Evolutionary conservation across 2,797 vertebrate genomes (phyloP), one percentile per base, ranked within the genome.

Genomic region (Acanthiza pusilla): DNA sequence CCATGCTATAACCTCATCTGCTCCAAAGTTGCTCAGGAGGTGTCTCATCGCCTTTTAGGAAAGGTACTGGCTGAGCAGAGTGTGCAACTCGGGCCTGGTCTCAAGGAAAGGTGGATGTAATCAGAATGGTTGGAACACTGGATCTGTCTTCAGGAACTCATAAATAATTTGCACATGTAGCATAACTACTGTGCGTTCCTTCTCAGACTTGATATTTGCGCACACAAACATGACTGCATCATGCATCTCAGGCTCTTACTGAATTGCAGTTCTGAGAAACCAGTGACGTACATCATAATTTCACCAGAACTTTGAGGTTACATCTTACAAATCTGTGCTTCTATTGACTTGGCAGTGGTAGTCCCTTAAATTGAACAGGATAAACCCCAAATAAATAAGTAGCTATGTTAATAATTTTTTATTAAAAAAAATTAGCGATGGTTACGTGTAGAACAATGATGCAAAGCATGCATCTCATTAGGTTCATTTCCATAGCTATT

Each of bases 1-100:
- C 97, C 95, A 96, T 70, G 48, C 76, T 63, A 42, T 97, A 96
- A 95, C 95, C 96, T 96, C 75, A 61, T 89, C 93, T 93, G 79
- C 93, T 92, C 94, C 90, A 60, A 4, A 83, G 68, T 63, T 29
- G 42, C 89, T 82, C 90, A 26, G 88, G 94, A 96, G 91, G 88
- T 63, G 87, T 91, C 3, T 21, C 76, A 83, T 96, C 82, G 73
- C 80, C 71, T 81, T 85, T 72, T 48, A 74, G 55, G 79, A 70
- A 42, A 73, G 68, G 62, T 53, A 25, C 21, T 1, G 30, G 8
- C 54, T 25, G 70, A 88, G 47, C 16, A 25, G 22, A 48, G 63
- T 5, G 30, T 34, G 75, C 57, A 57, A 45, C 51, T 58, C 0
- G 0, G 68, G 25, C n/a, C 38, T 51, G 7, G 14, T 50, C n/a